Conservation (phyloP, 92 coral and sea anemone genomes). For the Porites evermanni region DNA sequence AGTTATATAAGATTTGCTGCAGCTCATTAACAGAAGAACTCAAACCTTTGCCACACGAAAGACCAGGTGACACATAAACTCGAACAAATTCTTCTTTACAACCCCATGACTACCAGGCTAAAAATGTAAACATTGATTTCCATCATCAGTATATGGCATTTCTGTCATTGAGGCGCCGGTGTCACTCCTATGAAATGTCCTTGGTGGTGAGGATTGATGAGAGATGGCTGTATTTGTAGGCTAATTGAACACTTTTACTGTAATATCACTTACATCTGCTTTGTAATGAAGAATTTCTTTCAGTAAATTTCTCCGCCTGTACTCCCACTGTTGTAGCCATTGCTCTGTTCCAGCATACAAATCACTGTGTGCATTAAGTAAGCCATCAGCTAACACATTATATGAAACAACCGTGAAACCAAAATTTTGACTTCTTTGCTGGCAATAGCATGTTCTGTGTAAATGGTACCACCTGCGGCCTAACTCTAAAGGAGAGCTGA, state of each 20-base stretch:
- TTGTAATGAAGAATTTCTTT: slow-evolving; percentile 78
- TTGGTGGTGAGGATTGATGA: too few species aligned
- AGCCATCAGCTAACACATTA: slow-evolving; percentile 86
- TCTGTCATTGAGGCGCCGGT: too few species aligned
- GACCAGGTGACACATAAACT: too few species aligned
- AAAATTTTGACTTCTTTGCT: slow-evolving; percentile 50
- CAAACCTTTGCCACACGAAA: too few species aligned
- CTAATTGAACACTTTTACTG: background rate
- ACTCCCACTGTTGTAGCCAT: slow-evolving; percentile 89
- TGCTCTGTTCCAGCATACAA: slow-evolving; percentile 68
- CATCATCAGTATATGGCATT: too few species aligned
- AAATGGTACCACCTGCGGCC: slow-evolving; percentile 60
- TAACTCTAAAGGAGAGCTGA: slow-evolving; percentile 40
- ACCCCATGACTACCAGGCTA: too few species aligned
- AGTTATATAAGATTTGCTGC: too few species aligned
- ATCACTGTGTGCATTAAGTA: slow-evolving; percentile 66
- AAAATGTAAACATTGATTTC: too few species aligned
- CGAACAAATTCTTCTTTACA: too few species aligned
- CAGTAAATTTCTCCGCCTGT: slow-evolving; percentile 83
- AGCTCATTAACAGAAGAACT: too few species aligned
- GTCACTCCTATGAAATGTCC: too few species aligned
- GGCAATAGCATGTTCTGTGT: slow-evolving; percentile 32
- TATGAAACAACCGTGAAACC: slow-evolving; percentile 84
- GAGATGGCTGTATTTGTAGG: too few species aligned
- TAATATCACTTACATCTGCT: slow-evolving; percentile 87